A percentile compares a stretch with the other conserved stretches of the same genome.
phyloP scores from a whole-genome alignment of 2,888 invertebrate species.

The Ectobius pallidus region DNA sequence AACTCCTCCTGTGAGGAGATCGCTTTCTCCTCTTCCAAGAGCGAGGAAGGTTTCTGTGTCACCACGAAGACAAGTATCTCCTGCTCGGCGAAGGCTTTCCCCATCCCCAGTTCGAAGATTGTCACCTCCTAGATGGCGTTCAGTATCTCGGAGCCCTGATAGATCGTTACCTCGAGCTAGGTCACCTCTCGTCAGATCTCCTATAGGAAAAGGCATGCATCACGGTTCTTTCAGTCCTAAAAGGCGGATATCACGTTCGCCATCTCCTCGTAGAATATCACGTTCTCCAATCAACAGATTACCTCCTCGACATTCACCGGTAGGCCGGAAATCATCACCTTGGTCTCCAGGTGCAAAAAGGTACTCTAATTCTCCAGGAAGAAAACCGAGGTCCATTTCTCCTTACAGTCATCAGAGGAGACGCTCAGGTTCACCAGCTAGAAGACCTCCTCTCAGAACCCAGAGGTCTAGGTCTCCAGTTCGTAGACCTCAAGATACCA shows the following conservation, averaged over 20 bases:
- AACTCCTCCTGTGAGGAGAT: conserved; percentile 7
- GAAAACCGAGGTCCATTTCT: conserved; percentile 14
- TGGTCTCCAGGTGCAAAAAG: conserved; percentile 18
- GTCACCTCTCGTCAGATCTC: background rate
- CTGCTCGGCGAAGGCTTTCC: conserved; percentile 14
- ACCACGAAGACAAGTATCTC: conserved; percentile 9
- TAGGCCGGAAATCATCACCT: background rate
- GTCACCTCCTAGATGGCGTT: conserved; percentile 20
- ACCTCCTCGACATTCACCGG: background rate
- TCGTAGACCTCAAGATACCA: background rate
- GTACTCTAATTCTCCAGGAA: conserved; percentile 11
- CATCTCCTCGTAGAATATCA: conserved; percentile 22
- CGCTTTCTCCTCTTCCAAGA: conserved; percentile 15
- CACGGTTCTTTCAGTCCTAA: background rate
- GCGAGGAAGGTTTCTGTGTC: conserved; percentile 3
- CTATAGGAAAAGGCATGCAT: background rate
- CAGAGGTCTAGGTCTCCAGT: background rate
- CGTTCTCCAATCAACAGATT: conserved; percentile 16
- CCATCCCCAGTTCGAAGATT: conserved; percentile 22
- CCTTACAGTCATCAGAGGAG: conserved; percentile 15
- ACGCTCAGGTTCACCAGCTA: background rate
- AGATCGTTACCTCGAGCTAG: background rate
- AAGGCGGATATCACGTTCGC: background rate
- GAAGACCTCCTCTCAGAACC: background rate
- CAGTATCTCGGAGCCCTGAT: conserved; percentile 9